A percentile compares a stretch with the other conserved stretches of the same genome.
Conservation (phyloP, 2,888 invertebrate genomes). For the Sthenelais limicola region DNA sequence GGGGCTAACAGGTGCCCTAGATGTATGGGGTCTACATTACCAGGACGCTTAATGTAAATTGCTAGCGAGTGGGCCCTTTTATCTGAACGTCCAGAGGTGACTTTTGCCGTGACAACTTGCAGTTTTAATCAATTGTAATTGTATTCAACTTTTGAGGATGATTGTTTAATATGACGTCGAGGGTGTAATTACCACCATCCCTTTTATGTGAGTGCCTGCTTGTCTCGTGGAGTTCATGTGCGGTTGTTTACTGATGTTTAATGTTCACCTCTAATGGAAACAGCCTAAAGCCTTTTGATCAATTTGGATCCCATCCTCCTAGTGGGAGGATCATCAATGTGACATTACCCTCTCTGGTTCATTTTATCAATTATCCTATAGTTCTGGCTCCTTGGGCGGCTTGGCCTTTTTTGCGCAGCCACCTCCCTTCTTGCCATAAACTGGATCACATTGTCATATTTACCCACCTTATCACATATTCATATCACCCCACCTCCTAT, state of each 20-base stretch:
- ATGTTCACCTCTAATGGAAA: too few relatives aligned
- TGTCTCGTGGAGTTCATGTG: too few relatives aligned
- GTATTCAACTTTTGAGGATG: conserved; percentile 36
- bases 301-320: too few relatives aligned
- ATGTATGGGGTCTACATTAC: conserved; percentile 2
- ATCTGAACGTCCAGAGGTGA: conserved; percentile 3
- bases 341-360: too few relatives aligned
- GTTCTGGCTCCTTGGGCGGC: too few relatives aligned
- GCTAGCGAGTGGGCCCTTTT: conserved; percentile 1
- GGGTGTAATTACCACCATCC: too few relatives aligned
- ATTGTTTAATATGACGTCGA: conserved; percentile 38
- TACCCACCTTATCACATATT: conserved; percentile 29
- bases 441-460: conserved; percentile 20
- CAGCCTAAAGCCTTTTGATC: too few relatives aligned
- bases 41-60: conserved; percentile 32
- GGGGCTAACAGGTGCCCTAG: conserved; percentile 33
- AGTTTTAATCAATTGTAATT: conserved; percentile 9
- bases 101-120: conserved; percentile 6
- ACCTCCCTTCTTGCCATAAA: conserved; percentile 14
- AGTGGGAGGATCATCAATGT: too few relatives aligned
- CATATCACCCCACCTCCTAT: conserved; percentile 24
- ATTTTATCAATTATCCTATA: too few relatives aligned
- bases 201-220: too few relatives aligned
- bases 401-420: too few relatives aligned
- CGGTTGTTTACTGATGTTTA: too few relatives aligned